Base-by-base conservation (phyloP, 2,888 invertebrate species). In the Oscheius onirici region DNA sequence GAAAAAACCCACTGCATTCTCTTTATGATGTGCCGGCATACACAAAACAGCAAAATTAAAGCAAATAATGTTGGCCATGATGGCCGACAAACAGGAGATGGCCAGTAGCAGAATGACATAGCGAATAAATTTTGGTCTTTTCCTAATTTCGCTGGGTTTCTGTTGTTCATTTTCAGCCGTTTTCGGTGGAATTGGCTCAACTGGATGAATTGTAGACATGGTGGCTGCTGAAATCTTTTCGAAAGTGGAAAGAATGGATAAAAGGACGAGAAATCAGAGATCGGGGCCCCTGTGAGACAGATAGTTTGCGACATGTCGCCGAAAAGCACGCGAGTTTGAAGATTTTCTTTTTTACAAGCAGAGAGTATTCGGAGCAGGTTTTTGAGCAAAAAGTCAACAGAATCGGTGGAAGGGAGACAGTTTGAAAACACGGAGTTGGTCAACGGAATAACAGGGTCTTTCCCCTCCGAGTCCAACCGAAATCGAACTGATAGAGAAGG, bases 21-120 rank as follows among this genome's bases (percentile, higher is more conserved):
- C 24, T 65, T 79, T 79, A 1, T 71, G 63, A n/a, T 65, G 74
- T 3, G 74, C 78, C 0, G 82, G 82, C 82, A 82, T 82, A 49
- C 81, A 82, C n/a, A 82, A 73, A 1, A 82, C 74, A 1, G 85
- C 83, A 76, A 86, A 86, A 72, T 86, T 86, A 78, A 86, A 86
- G 44, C 83, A 83, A 46, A 86, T 75, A 49, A 86, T 84, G 72
- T 86, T 86, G 61, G 82, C 81, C 77, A 86, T 81, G 57, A 86
- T 80, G 26, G 81, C 81, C 0, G 86, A 79, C n/a, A 86, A 81
- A 58, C 84, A 83, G 49, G 82, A 67, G 69, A 85, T 82, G 11
- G 83, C 77, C 40, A 82, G 66, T 49, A 79, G 55, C 61, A 86
- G 80, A 24, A 86, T 82, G 10, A 75, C 65, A 66, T 78, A 80